Evolutionary conservation across 2,888 invertebrate genomes (phyloP), one percentile per base, ranked within the genome.

Genomic region (Sinotaia quadrata): DNA sequence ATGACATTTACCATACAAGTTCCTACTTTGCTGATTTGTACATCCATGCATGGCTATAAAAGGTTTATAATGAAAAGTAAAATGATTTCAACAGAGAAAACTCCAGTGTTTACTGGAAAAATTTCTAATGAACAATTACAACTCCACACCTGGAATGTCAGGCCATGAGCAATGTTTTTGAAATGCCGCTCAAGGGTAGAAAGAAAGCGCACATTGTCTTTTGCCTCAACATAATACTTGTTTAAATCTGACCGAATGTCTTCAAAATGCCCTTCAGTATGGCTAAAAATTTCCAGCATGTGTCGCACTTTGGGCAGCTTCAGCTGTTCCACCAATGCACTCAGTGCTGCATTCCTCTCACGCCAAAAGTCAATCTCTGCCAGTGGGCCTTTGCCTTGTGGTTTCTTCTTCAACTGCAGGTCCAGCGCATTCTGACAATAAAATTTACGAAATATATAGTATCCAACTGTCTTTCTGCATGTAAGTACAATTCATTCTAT

Each of bases 291-390:
- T 12, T 71, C 63, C 36, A 74, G 60, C 68, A 71, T 74, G 67
- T 71, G 74, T 18, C 54, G 52, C 0, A 94, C 91, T 75, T 90
- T 91, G 0, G 92, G 92, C 47, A 93, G 92, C 82, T 94, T 94
- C 47, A 96, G 88, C 84, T 96, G 95, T 79, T 96, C 95, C 29
- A 93, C 92, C 0, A 95, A 88, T 33, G 93, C 90, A 68, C 94
- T 94, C 29, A 95, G 89, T 65, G 93, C 93, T 0, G 93, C 91
- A 84, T 95, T 93, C 73, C 93, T 91, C 81, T 94, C 93, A 62
- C 93, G 91, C 96, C 96, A 97, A 81, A 94, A 94, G 72, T 93
- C 92, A 83, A 94, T 94, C 85, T 96, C 96, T 0, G 94, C 93
- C 66, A 96, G 91, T 0, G 96, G 95, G 0, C 94, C 94, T 70